Evolutionary conservation across 2,888 invertebrate genomes (phyloP).

Genomic region (Actias luna): DNA sequence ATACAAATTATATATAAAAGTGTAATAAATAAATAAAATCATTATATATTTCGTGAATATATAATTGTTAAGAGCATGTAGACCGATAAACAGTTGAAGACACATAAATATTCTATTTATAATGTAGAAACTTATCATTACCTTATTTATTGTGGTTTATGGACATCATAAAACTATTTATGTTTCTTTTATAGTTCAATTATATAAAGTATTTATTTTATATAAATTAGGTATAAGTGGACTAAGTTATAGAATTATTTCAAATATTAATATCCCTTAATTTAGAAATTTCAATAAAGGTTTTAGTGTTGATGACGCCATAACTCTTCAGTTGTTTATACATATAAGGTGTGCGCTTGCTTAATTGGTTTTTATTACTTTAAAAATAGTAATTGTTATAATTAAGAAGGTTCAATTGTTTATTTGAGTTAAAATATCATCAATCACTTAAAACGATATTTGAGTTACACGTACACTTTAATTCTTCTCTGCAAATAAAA

Average conservation of each 20-base stretch:
- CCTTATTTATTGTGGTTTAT: background rate
- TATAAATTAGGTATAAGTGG: background rate
- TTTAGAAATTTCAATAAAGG: background rate
- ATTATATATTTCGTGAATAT: too few species aligned
- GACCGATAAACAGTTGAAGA: background rate
- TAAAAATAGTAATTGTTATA: background rate
- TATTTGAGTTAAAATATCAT: background rate
- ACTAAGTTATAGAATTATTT: background rate
- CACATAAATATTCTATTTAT: conserved; percentile 1
- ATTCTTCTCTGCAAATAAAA: too few species aligned
- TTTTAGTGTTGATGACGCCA: background rate
- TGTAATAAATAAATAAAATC: too few species aligned
- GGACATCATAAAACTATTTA: background rate
- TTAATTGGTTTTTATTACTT: background rate
- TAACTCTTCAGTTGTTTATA: background rate
- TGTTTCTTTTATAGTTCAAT: background rate
- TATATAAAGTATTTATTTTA: background rate
- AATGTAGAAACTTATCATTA: background rate
- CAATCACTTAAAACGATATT: background rate
- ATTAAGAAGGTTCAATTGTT: background rate
- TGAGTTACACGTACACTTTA: background rate
- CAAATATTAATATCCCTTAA: background rate
- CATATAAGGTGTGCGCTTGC: background rate
- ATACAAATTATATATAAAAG: too few species aligned
- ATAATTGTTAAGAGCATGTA: background rate